Evolutionary conservation across 1,140 invertebrate genomes (phyloP), one percentile per base, ranked within the genome.

Genomic region (Papilio xuthus): DNA sequence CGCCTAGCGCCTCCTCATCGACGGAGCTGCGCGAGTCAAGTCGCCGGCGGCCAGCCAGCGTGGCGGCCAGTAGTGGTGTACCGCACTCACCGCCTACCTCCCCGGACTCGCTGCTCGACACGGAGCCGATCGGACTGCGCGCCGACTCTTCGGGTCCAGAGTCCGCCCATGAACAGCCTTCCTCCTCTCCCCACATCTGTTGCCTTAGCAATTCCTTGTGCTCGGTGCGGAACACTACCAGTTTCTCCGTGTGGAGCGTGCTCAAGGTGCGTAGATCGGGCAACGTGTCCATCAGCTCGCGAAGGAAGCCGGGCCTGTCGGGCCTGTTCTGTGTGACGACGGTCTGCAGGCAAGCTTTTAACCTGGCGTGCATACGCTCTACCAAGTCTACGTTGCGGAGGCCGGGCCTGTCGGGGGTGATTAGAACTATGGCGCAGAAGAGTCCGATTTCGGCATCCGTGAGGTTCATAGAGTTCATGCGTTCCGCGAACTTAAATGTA

Each of bases 401-500:
- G 4, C 98, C 98, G 0, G 98, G 98, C 8, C 98, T 96, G 94
- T 99, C 98, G 69, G 98, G 96, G 28, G 98, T 97, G 83, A 99
- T 98, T 79, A 99, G 96, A 0, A 99, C 98, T 69, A 99, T 97
- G 78, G 98, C 98, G 94, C 98, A 99, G 94, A 99, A 99, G 0
- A 99, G 95, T 41, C 98, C 98, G 77, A 99, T 96, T 90, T 99
- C 98, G 42, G 97, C 97, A 89, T 99, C 99, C 13, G 97, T 97
- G 74, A 99, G 94, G 87, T 97, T 96, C 88, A 99, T 96, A 9
- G 96, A 96, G 90, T 99, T 99, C 91, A 99, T 97, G 82, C 98
- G 96, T 88, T 99, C 98, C 56, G 98, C 98, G 93, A 99, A 99
- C 87, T 99, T 99, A 91, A 99, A 99, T 94, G 99, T 99, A 80